Evolutionary conservation across 2,797 vertebrate genomes (phyloP).

Genomic region (Pseudochromis fuscus): DNA sequence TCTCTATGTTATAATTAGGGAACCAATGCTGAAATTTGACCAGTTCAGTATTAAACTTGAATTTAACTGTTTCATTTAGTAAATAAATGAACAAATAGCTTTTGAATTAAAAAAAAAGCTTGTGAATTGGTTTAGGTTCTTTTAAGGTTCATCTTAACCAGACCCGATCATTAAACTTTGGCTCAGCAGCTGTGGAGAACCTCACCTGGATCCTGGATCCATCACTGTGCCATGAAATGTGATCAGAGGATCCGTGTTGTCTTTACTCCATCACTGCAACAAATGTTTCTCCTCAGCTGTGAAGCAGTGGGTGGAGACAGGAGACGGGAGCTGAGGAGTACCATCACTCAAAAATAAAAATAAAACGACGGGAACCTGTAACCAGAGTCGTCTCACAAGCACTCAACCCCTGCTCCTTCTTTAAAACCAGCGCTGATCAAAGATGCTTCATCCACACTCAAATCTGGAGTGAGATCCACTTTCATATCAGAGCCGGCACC

Average conservation of each 20-base stretch:
- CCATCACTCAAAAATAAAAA: constrained; percentile 42
- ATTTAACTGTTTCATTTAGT: too few relatives aligned
- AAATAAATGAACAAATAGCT: too few relatives aligned
- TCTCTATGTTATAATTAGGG: not conserved
- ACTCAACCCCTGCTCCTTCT: constrained; percentile 12
- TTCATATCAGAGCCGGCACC: constrained; percentile 18
- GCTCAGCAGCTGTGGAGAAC: not conserved
- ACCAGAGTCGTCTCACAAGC: constrained; percentile 12
- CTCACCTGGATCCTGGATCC: constrained; percentile 14
- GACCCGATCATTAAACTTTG: constrained; percentile 6
- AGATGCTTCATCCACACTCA: constrained; percentile 18
- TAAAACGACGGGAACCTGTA: constrained; percentile 29
- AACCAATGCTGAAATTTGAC: too few relatives aligned
- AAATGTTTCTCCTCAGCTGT: constrained; percentile 7
- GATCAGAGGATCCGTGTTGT: constrained; percentile 28
- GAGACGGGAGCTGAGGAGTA: not conserved
- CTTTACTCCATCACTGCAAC: constrained; percentile 7
- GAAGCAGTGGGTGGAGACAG: not conserved
- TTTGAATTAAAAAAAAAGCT: too few relatives aligned
- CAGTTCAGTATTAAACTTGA: too few relatives aligned
- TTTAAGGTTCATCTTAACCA: too few relatives aligned
- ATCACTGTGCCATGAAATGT: constrained; percentile 50
- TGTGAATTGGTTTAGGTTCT: too few relatives aligned
- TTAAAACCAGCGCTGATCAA: constrained; percentile 48
- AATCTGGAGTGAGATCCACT: constrained; percentile 4